These are phyloP conservation scores for Podarcis raffonei DNA, from an alignment of 2,113 vertebrate species.

Conservation along the genomic window DNA sequence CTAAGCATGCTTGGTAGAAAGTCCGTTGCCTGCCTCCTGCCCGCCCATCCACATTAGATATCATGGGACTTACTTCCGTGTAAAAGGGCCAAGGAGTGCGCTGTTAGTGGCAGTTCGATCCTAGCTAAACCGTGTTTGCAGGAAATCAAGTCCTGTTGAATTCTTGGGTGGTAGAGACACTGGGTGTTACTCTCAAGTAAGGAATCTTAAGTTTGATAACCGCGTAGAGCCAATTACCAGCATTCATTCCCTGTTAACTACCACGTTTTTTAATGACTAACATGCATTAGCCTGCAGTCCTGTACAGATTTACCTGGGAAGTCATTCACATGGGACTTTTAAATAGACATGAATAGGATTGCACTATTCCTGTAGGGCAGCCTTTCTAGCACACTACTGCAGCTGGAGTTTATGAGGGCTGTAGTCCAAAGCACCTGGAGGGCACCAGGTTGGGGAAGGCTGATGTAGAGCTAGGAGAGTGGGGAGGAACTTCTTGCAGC, in stretches of 20 bases:
- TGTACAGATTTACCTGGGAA: not conserved
- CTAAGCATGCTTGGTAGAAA: not conserved
- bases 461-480: too few species aligned
- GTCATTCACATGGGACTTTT: too few species aligned
- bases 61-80: too few species aligned
- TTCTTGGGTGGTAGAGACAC: not conserved
- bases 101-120: not conserved
- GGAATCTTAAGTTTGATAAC: not conserved
- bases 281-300: not conserved
- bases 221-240: not conserved
- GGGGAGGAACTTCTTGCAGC: too few species aligned
- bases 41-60: too few species aligned
- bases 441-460: too few species aligned
- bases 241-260: not conserved
- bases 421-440: too few species aligned
- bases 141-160: not conserved
- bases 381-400: too few species aligned
- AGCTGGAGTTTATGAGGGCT: too few species aligned
- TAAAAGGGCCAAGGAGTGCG: too few species aligned
- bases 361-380: too few species aligned
- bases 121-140: not conserved
- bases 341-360: too few species aligned
- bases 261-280: not conserved
- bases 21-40: not conserved
- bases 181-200: not conserved